Evolutionary conservation across 92 coral and sea anemone species (phyloP), one percentile per base, ranked within the genome.

Genomic region (Epizoanthus scotinus): DNA sequence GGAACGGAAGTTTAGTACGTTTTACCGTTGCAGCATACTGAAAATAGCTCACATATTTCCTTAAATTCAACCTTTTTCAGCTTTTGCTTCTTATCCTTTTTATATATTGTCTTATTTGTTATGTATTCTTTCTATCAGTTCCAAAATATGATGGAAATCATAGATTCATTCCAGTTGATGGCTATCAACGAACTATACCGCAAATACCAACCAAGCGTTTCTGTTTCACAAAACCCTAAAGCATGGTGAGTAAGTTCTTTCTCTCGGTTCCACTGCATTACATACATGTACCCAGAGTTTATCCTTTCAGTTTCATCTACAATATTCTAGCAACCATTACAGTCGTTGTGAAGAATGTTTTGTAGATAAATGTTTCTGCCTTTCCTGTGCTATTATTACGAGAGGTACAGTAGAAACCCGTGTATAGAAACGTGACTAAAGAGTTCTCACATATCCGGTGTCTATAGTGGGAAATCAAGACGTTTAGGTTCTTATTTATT

Each of bases 91-190:
- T 54, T 26, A 17, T 22, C 6, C 0, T 4, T 74, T 31, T 49
- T 47, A 24, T 67, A 22, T 53, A 28, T 20, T 79, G 18, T 73
- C 50, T 63, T 2, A 10, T 54, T 6, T 69, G 2, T 47, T 47
- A 8, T 22, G 17, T 44, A 29, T 71, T 73, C 3, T 56, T 61
- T 19, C 58, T 38, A 31, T 63, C 63, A 96, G 99, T 96, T 96
- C 85, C 96, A 93, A 58, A 91, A 89, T 63, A 61, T 96, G 88
- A 89, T 96, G 98, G 91, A 96, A 61, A 7, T 96, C 67, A 88
- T 93, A 64, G 99, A 96, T 42, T 93, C 98, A 10, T 93, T 96
- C 69, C 94, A 96, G 82, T 73, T 93, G 81, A 96, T 96, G 99
- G 47, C 81, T 36, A 77, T 92, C 59, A 96, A 93, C 52, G 90